Evolutionary conservation across 2,797 vertebrate genomes (phyloP).

Genomic region (Amblyraja radiata): DNA sequence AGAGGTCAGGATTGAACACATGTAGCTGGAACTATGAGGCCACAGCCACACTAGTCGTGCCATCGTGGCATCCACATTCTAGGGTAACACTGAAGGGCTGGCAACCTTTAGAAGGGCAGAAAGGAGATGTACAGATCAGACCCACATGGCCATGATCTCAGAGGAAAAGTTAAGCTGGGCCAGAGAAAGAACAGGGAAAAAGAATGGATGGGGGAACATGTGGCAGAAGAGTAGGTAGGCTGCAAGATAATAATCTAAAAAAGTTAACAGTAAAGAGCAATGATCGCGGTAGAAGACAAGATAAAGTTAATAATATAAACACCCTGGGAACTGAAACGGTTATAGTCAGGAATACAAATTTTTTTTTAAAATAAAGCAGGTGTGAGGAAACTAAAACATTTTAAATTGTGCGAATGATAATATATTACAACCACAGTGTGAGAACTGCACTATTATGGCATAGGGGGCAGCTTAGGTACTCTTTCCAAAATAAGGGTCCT

Average conservation of each 20-base stretch:
- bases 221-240: neutral
- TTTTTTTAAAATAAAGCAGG: neutral
- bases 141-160: neutral
- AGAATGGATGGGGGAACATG: neutral
- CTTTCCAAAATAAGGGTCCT: neutral
- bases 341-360: neutral
- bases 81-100: neutral
- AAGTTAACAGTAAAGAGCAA: neutral
- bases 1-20: too few species aligned
- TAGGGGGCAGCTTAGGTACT: neutral
- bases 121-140: neutral
- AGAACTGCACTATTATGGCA: neutral
- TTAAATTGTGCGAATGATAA: neutral
- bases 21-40: too few species aligned
- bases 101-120: neutral
- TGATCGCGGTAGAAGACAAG: neutral
- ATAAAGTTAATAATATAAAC: neutral
- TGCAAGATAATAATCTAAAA: neutral
- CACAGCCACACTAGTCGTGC: too few species aligned
- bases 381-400: neutral
- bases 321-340: neutral
- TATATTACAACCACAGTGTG: neutral
- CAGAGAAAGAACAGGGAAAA: neutral
- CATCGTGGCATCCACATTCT: too few species aligned
- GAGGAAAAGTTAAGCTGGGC: neutral